These are phyloP conservation scores for Philonicus albiceps DNA, from an alignment of 2,888 invertebrate species.

Conservation along the genomic window DNA sequence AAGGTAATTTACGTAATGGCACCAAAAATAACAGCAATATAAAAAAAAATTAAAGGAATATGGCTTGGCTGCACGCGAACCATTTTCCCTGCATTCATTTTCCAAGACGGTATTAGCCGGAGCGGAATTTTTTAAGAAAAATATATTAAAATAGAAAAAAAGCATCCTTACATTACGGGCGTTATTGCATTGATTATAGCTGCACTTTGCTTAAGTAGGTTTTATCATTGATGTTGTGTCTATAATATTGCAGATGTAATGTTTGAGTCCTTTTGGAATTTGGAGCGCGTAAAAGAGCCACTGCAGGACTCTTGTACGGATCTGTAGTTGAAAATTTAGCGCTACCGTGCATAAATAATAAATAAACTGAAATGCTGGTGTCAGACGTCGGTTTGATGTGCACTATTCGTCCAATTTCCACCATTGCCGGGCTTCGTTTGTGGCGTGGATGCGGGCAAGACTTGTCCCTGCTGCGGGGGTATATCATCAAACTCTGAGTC, in stretches of 20 bases:
- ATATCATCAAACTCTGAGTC: constrained; percentile 78
- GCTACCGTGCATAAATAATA: constrained; percentile 36
- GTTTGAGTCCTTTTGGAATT: neutral
- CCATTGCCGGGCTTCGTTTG: neutral
- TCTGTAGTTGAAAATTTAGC: neutral
- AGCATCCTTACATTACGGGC: neutral
- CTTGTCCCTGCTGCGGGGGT: neutral
- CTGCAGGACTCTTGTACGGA: neutral
- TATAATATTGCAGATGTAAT: neutral
- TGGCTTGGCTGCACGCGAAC: neutral
- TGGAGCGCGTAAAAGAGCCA: neutral
- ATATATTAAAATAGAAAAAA: neutral
- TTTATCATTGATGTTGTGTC: neutral
- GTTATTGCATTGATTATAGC: constrained; percentile 7
- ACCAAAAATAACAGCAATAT: neutral
- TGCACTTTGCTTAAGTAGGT: neutral
- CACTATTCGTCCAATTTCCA: constrained; percentile 52
- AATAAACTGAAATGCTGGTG: constrained; percentile 43
- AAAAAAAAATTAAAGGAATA: neutral
- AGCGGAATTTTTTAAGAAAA: neutral
- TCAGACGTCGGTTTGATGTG: constrained; percentile 54
- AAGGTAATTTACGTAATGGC: neutral
- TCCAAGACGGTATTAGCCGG: neutral
- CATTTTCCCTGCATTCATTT: neutral
- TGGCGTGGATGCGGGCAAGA: neutral